A percentile compares a stretch with the other conserved stretches of the same genome.
Evolutionary conservation across 1,140 invertebrate species (phyloP).

Genomic region (Pollicipes pollicipes): DNA sequence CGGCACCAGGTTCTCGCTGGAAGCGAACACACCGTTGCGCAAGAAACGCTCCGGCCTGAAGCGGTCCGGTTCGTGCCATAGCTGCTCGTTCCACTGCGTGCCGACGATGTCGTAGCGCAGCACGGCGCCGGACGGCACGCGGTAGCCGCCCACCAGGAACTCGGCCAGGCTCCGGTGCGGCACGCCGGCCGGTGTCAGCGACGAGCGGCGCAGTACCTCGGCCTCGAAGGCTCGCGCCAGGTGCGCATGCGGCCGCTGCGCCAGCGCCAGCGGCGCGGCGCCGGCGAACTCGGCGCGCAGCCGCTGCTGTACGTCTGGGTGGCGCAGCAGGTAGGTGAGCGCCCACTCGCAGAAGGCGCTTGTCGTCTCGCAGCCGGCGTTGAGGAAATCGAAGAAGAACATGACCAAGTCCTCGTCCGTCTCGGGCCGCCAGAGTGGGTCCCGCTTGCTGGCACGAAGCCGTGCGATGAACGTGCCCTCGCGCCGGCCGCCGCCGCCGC

Average conservation of each 20-base stretch:
- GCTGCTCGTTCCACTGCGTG: not conserved
- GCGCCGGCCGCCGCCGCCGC: too few species aligned
- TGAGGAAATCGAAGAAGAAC: not conserved
- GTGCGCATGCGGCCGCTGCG: not conserved
- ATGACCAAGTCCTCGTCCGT: not conserved
- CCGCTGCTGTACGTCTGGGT: conserved; percentile 25
- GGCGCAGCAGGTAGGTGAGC: conserved; percentile 19
- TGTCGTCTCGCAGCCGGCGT: conserved; percentile 24
- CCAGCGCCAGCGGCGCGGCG: conserved; percentile 16
- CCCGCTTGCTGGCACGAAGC: not conserved
- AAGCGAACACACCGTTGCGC: not conserved
- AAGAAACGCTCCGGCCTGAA: not conserved
- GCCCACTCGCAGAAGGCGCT: conserved; percentile 22
- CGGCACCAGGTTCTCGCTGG: not conserved
- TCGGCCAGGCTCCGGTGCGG: not conserved
- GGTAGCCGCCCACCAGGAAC: not conserved
- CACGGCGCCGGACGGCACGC: not conserved
- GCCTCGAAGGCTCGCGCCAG: not conserved
- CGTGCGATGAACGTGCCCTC: not conserved
- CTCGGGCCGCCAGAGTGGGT: not conserved
- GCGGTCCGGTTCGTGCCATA: too few species aligned
- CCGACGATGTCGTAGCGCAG: not conserved
- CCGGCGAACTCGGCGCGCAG: conserved; percentile 24
- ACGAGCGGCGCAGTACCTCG: not conserved
- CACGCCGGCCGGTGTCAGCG: not conserved